phyloP scores from a whole-genome alignment of 1,140 invertebrate species.

The Ditylenchus dipsaci region DNA sequence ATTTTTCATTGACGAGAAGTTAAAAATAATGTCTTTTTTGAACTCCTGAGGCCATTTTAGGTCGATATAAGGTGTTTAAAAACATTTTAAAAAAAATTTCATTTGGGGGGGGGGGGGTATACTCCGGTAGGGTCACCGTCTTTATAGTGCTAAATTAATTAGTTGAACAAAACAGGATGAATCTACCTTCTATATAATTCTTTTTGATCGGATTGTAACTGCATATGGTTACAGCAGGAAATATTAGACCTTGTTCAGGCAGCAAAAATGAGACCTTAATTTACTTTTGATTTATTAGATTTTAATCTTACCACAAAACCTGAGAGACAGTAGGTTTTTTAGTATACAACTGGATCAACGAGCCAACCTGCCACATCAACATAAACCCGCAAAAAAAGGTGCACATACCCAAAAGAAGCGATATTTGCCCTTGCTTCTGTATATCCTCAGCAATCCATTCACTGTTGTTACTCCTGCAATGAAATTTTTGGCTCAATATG shows the following conservation, averaged over 20 bases:
- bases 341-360: conserved; percentile 31
- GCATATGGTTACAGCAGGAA: conserved; percentile 51
- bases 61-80: no score
- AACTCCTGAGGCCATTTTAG: no score
- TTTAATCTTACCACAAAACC: conserved; percentile 10
- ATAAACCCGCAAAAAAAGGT: conserved; percentile 35
- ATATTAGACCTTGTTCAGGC: conserved; percentile 46
- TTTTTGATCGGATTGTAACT: conserved; percentile 48
- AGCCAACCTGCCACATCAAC: conserved; percentile 40
- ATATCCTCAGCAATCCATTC: conserved; percentile 51
- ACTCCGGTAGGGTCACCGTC: no score
- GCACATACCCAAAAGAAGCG: conserved; percentile 43
- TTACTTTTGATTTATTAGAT: neutral
- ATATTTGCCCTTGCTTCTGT: conserved; percentile 38
- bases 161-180: neutral
- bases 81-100: no score
- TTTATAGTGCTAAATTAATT: no score
- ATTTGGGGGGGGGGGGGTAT: no score
- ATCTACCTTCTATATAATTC: conserved; percentile 40
- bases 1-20: no score
- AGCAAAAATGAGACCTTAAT: conserved; percentile 28
- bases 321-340: conserved; percentile 53
- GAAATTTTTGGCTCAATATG: conserved; percentile 7
- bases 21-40: no score
- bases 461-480: conserved; percentile 48